Evolutionary conservation across 2,888 invertebrate genomes (phyloP), one percentile per base, ranked within the genome.

Genomic region (Hoplodrina ambigua): DNA sequence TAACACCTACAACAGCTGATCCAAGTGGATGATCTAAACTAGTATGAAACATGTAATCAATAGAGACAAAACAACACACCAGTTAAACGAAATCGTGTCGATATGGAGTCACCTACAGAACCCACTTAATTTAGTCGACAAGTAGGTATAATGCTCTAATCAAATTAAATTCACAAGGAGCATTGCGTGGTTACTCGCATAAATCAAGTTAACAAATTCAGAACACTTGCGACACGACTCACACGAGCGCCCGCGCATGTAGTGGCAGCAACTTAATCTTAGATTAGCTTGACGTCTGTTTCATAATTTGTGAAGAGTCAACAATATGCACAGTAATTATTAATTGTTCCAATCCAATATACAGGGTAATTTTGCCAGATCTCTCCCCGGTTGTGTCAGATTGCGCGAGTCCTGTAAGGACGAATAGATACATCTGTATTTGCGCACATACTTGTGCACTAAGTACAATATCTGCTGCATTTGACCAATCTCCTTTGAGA

Each of bases 141-240:
- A 59, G 11, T 67, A 44, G 30, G 30, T n/a, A n/a, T n/a, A 50
- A n/a, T 56, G 17, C 37, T 71, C 37, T 74, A 73, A 83, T 83
- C 65, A 75, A 81, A 78, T 78, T 74, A 69, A 53, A 69, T 75
- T 78, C 56, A 72, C 61, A 67, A 80, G 69, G 46, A 74, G 63
- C 71, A 71, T 72, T 72, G 67, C 76, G 65, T 75, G 70, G 69
- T 72, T 62, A 79, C 56, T 73, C 75, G 75, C 73, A 81, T 85
- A 82, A 85, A 85, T 86, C 80, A 81, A 72, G 79, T 73, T 46
- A 78, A 86, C 84, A 78, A 84, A 84, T 79, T 79, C 79, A 72
- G 85, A 85, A 72, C 85, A 82, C 63, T 85, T 86, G 77, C 86
- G 65, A 85, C 86, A 85, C 71, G 67, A 75, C 37, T 15, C 50